A percentile compares a stretch with the other conserved stretches of the same genome.
phyloP scores from a whole-genome alignment of 2,888 invertebrate species.

The Napeogenes inachia region DNA sequence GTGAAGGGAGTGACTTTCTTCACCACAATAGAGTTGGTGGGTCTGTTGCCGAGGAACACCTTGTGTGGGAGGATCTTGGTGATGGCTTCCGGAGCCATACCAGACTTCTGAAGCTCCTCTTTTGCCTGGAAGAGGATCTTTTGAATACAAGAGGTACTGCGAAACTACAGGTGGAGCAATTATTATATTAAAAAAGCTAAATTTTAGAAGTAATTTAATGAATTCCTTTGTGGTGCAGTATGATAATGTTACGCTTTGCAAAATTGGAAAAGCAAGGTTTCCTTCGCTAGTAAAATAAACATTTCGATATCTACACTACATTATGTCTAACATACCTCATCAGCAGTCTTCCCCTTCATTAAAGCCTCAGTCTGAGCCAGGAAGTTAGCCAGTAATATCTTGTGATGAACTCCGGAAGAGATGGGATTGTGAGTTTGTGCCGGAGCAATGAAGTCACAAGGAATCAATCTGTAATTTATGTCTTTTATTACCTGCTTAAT shows the following conservation, averaged over 20 bases:
- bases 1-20: constrained; percentile 94
- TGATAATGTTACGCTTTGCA: too few relatives aligned
- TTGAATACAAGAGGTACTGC: too few relatives aligned
- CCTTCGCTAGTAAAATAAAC: too few relatives aligned
- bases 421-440: constrained; percentile 94
- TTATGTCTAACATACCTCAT: constrained; percentile 53
- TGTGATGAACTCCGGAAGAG: constrained; percentile 89
- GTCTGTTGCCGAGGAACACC: constrained; percentile 97
- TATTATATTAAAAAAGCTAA: too few relatives aligned
- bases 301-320: too few relatives aligned
- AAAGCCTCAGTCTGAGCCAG: constrained; percentile 99
- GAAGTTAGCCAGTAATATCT: constrained; percentile 97
- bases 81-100: constrained; percentile 84
- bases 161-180: too few relatives aligned
- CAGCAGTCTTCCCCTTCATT: constrained; percentile 84
- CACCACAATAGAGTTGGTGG: constrained; percentile 97
- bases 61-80: constrained; percentile 94
- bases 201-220: too few relatives aligned
- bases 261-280: too few relatives aligned
- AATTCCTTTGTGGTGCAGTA: too few relatives aligned
- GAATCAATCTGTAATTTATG: constrained; percentile 82
- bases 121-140: constrained; percentile 78
- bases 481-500: too few relatives aligned
- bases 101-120: constrained; percentile 87
- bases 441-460: constrained; percentile 97